Evolutionary conservation across 2,888 invertebrate species (phyloP).

Genomic region (Epistrophe eligans): DNA sequence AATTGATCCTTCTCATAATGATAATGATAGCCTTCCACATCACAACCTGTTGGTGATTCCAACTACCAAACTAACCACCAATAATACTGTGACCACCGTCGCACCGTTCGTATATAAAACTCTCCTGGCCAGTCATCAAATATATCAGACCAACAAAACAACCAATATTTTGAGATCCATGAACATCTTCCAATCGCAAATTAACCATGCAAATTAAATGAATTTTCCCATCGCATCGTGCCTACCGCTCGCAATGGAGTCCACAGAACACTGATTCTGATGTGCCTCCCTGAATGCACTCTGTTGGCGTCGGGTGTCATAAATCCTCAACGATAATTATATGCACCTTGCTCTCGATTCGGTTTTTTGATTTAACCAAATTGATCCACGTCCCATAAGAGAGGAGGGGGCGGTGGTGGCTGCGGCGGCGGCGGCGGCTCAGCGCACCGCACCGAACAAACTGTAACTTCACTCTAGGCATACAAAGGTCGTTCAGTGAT

Average conservation of each 20-base stretch:
- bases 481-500: conserved; percentile 60
- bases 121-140: conserved; percentile 20
- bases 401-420: no score
- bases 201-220: conserved; percentile 76
- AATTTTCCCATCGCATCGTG: conserved; percentile 72
- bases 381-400: conserved; percentile 71
- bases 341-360: conserved; percentile 77
- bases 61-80: conserved; percentile 47
- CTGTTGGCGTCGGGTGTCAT: conserved; percentile 74
- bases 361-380: conserved; percentile 75
- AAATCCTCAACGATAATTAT: conserved; percentile 77
- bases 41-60: conserved; percentile 66
- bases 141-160: conserved; percentile 39
- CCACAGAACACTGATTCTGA: neutral
- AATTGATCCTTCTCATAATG: conserved; percentile 72
- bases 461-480: neutral
- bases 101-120: neutral
- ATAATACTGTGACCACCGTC: neutral
- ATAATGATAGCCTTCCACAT: conserved; percentile 75
- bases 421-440: no score
- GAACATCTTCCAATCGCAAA: conserved; percentile 46
- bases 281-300: conserved; percentile 46
- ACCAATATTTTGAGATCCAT: conserved; percentile 53
- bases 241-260: conserved; percentile 26
- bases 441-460: no score